Evolutionary conservation across 2,113 vertebrate genomes (phyloP).

Genomic region (Neolamprologus sp.): DNA sequence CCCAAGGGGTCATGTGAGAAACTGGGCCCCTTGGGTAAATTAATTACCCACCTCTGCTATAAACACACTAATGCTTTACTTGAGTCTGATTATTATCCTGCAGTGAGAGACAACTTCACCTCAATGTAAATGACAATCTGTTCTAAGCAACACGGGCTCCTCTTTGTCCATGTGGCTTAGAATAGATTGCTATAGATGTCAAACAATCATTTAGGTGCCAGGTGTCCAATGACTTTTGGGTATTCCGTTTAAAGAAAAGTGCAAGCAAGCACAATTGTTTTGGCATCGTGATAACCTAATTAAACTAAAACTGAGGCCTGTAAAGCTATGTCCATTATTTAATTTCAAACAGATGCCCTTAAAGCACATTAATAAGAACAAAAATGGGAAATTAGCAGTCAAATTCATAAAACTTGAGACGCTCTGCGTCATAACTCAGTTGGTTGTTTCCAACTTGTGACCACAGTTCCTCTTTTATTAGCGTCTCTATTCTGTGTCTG

Average conservation of each 20-base stretch:
- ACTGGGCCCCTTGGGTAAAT: background rate
- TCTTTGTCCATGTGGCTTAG: background rate
- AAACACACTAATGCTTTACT: background rate
- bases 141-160: background rate
- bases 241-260: background rate
- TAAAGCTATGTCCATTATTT: background rate
- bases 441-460: background rate
- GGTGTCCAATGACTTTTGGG: background rate
- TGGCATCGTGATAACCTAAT: background rate
- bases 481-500: background rate
- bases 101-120: background rate
- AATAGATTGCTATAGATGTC: background rate
- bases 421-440: background rate
- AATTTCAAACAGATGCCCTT: background rate
- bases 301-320: background rate
- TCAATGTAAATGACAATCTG: background rate
- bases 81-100: background rate
- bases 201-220: background rate
- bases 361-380: background rate
- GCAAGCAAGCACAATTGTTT: background rate
- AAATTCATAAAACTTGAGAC: background rate
- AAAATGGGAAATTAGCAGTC: background rate
- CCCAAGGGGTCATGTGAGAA: background rate
- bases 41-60: background rate
- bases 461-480: conserved; percentile 2